Conservation (phyloP, 1,140 invertebrate species). For the Dinothrombium tinctorium region DNA sequence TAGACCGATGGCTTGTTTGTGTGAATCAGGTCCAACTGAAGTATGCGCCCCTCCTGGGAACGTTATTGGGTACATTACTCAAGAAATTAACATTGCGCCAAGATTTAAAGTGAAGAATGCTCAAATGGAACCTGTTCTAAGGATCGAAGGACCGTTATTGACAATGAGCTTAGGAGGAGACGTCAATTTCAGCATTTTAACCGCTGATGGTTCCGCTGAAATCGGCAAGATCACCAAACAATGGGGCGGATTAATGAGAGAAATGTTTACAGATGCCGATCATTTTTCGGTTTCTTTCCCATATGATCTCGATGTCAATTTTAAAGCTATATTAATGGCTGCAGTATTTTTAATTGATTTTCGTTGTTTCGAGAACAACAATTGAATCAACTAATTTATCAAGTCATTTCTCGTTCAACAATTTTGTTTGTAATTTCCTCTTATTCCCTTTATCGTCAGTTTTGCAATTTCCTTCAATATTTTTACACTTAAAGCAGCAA, state of each 20-base stretch:
- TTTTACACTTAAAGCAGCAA: no score
- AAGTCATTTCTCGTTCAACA: no score
- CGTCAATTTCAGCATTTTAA: conserved; percentile 36
- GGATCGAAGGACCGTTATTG: conserved; percentile 59
- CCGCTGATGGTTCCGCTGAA: conserved; percentile 4
- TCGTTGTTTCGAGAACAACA: no score
- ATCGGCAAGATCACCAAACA: conserved; percentile 51
- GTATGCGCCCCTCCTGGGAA: conserved; percentile 34
- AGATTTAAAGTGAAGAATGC: conserved; percentile 53
- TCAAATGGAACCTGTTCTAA: conserved; percentile 44
- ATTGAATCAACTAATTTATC: no score
- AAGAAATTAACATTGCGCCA: conserved; percentile 59
- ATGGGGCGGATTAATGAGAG: conserved; percentile 40
- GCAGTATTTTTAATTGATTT: conserved; percentile 27
- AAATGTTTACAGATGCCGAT: conserved; percentile 46
- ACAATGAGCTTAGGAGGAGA: conserved; percentile 44
- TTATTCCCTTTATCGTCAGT: no score
- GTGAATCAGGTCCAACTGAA: conserved; percentile 33
- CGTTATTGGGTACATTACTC: conserved; percentile 46
- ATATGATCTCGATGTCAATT: conserved; percentile 46
- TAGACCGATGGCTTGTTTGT: conserved; percentile 19
- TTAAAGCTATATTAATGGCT: conserved; percentile 50
- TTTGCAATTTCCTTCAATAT: no score
- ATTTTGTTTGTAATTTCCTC: no score
- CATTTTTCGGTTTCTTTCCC: conserved; percentile 53